Conservation (phyloP, 2,888 invertebrate genomes). For the Apotomis betuletana region DNA sequence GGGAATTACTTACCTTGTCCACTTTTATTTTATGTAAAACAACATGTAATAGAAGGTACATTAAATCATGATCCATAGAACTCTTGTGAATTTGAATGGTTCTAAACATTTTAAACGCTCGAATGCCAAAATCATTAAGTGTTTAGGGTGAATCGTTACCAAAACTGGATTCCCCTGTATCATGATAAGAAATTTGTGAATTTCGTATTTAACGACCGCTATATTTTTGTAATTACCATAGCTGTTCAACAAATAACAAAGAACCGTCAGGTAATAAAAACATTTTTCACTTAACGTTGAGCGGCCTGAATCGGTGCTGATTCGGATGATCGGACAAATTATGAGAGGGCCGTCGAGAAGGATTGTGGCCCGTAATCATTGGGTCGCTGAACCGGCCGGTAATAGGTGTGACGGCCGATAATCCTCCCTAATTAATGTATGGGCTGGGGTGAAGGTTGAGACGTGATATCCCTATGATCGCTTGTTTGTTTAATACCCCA, state of each 20-base stretch:
- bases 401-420: constrained; percentile 43
- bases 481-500: constrained; percentile 37
- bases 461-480: constrained; percentile 40
- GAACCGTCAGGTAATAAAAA: background rate
- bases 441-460: constrained; percentile 38
- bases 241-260: background rate
- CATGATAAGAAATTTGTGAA: background rate
- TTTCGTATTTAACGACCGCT: background rate
- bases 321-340: constrained; percentile 41
- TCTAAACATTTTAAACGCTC: background rate
- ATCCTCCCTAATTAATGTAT: constrained; percentile 43
- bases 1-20: no score
- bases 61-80: constrained; percentile 12
- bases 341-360: constrained; percentile 37
- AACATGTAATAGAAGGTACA: background rate
- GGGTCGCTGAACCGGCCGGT: constrained; percentile 36
- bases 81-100: background rate
- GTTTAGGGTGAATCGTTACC: background rate
- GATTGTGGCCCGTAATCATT: constrained; percentile 33
- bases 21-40: background rate
- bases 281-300: constrained; percentile 31
- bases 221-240: background rate
- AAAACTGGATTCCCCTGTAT: background rate
- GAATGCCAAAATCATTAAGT: background rate
- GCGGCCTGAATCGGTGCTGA: constrained; percentile 35